Base-by-base conservation (phyloP, 2,888 invertebrate genomes). In the Pachydiplax longipennis region DNA sequence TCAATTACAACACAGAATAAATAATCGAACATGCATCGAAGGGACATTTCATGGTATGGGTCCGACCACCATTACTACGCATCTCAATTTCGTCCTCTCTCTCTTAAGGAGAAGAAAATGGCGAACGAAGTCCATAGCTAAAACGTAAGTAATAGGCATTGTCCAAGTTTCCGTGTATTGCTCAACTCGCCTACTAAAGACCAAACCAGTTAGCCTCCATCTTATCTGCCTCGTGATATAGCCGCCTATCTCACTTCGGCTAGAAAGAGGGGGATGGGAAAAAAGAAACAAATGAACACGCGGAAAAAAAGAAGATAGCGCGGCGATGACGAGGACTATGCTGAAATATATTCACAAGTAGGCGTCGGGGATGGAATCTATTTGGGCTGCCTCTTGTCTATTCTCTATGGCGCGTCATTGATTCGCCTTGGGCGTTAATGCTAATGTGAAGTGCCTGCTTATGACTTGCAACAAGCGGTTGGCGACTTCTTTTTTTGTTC, bases 391-490 rank as follows among this genome's bases (percentile, higher is more conserved):
- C 31, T 8, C 65, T 65, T 65, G n/a, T 65, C 65, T 65, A 65
- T 65, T 65, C 65, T 65, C 65, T 65, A 65, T n/a, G 65, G 65
- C 65, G 65, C 65, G 65, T 65, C 65, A 65, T 65, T 65, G 65
- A 65, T 83, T 83, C 83, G 83, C 83, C 83, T 58, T 58, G 83
- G 58, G 83, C 44, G 83, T 61, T 65, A 65, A 87, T 87, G 87
- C 87, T 61, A 87, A 87, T 87, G 25, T 87, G 61, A 87, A 87
- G 61, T 61, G 87, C 87, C 22, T 87, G 83, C 58, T 61, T 25
- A 37, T 35, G 61, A 31, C 87, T 35, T 61, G 58, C 37, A 73
- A 31, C 73, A 73, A 73, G 73, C 25, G 31, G 12, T 31, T 73
- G 31, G 73, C 73, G 73, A 31, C 73, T 73, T 5, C n/a, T n/a